phyloP scores from a whole-genome alignment of 1,140 invertebrate species.

The Drosophila punjabiensis region DNA sequence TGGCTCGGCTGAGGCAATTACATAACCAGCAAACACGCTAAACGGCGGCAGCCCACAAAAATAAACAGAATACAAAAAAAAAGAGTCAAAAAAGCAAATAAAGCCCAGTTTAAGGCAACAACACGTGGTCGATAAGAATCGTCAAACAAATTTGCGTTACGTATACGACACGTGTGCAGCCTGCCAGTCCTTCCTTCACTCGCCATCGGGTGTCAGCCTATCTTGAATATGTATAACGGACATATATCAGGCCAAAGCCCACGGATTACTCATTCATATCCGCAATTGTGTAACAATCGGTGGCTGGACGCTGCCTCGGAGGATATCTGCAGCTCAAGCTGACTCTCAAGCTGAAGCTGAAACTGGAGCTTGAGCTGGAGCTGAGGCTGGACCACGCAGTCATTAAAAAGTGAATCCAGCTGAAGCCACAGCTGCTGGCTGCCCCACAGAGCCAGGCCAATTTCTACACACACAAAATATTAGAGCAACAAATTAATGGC shows the following conservation, averaged over 20 bases:
- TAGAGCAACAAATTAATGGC: slow-evolving; percentile 81
- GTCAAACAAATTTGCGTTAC: slow-evolving; percentile 77
- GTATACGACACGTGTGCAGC: slow-evolving; percentile 81
- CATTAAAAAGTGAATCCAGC: slow-evolving; percentile 82
- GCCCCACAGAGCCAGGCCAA: slow-evolving; percentile 61
- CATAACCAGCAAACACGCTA: slow-evolving; percentile 49
- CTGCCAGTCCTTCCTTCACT: slow-evolving; percentile 26
- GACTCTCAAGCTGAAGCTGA: slow-evolving; percentile 14
- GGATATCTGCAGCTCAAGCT: slow-evolving; percentile 17
- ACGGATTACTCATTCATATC: slow-evolving; percentile 84
- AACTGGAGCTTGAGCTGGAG: slow-evolving; percentile 46
- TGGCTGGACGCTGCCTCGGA: slow-evolving; percentile 16
- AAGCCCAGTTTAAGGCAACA: slow-evolving; percentile 11
- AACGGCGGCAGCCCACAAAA: slow-evolving; percentile 12
- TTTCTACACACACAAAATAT: slow-evolving; percentile 76
- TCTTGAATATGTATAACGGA: slow-evolving; percentile 63
- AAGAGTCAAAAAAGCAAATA: slow-evolving; percentile 6
- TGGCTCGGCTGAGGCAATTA: slow-evolving; percentile 51
- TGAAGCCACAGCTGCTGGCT: slow-evolving; percentile 52
- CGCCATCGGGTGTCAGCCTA: slow-evolving; percentile 36
- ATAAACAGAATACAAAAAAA: background rate
- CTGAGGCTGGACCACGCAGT: slow-evolving; percentile 57
- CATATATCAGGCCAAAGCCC: slow-evolving; percentile 82
- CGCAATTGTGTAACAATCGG: slow-evolving; percentile 76
- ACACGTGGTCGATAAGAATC: slow-evolving; percentile 81